Evolutionary conservation across 2,888 invertebrate species (phyloP), one percentile per base, ranked within the genome.

Genomic region (Anorthoa munda): DNA sequence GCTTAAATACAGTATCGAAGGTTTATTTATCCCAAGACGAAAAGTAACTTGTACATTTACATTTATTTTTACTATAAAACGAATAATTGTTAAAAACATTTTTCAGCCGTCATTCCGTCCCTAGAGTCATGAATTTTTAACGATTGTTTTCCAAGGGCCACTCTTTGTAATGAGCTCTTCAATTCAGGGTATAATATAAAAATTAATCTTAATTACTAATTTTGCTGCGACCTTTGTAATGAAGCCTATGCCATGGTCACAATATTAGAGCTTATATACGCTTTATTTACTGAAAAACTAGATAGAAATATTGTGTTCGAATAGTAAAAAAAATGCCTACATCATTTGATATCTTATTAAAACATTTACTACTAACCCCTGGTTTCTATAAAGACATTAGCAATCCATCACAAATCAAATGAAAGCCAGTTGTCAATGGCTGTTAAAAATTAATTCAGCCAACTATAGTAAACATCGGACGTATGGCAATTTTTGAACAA

Each of bases 81-180:
- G 50, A 58, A 75, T 70, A 75, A 66, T 70, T 65, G 21, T 75
- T 21, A 26, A 48, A 64, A 80, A 83, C 53, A n/a, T 74, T 73
- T 73, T 55, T 39, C 21, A 66, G 12, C 23, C 60, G 23, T 75
- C 60, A 68, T 59, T 51, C 26, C 51, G 46, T 73, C 55, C 69
- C 65, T 17, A 61, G 77, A 75, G 81, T 56, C 65, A 48, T 84
- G 84, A 81, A 81, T 84, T 71, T 80, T 83, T 75, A 63, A 81
- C 31, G 70, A 66, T 66, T 84, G 61, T 84, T 84, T 81, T 64
- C 53, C 39, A 69, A 75, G 56, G 26, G 72, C 53, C 65, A 75
- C 85, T 85, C 60, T 71, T 76, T 59, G 18, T 76, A 85, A 83
- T 63, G 60, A 85, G 69, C 18, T 64, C 21, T 72, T 75, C 21